Conservation (phyloP, 2,113 vertebrate species). For the Charadrius vociferus region DNA sequence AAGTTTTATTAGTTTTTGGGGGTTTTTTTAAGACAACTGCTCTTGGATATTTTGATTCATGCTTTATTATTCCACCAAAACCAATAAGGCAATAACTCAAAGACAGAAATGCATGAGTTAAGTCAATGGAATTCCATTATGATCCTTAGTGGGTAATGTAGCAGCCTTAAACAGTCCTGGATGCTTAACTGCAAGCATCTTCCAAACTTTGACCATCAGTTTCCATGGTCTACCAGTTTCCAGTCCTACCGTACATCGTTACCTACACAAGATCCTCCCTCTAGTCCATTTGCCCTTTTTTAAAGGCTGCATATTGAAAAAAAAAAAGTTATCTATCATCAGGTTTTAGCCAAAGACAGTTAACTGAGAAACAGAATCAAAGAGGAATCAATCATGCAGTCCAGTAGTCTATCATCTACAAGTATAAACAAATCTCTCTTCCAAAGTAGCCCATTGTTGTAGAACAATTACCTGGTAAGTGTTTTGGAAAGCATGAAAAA, state of each 20-base stretch:
- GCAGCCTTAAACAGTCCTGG: not conserved
- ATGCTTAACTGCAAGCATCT: not conserved
- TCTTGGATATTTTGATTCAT: not conserved
- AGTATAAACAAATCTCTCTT: not conserved
- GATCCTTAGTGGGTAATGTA: not conserved
- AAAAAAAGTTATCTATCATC: not conserved
- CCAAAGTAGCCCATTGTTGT: not conserved
- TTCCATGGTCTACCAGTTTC: not conserved
- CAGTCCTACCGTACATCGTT: not conserved
- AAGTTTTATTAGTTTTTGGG: not conserved
- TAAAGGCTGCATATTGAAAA: not conserved
- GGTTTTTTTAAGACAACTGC: not conserved
- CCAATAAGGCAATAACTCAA: not conserved
- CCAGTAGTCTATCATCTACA: not conserved
- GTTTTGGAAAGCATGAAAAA: conserved; percentile 80
- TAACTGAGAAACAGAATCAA: not conserved
- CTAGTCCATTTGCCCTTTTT: not conserved
- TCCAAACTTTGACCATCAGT: not conserved
- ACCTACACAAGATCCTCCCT: rapidly evolving
- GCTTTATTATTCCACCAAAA: not conserved
- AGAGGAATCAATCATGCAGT: not conserved
- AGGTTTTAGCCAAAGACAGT: not conserved
- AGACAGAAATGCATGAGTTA: not conserved
- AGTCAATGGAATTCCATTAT: not conserved
- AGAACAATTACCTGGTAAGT: conserved; percentile 78